phyloP scores from a whole-genome alignment of 2,113 vertebrate genomes.

The Eulemur rufifrons region DNA sequence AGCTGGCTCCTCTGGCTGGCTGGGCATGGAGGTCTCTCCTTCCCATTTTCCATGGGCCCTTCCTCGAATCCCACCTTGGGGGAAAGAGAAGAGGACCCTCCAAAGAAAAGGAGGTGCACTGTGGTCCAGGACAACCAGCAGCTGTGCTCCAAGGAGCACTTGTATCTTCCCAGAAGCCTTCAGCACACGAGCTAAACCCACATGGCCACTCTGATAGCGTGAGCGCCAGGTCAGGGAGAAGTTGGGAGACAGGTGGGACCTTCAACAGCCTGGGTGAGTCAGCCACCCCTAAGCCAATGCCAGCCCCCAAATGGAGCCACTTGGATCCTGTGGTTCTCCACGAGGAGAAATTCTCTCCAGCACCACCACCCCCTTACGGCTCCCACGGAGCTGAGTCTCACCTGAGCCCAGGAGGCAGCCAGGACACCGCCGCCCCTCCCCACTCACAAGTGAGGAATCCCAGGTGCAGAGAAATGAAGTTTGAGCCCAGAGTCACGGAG shows the following conservation, averaged over 20 bases:
- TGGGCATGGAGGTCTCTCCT: neutral
- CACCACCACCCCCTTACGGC: neutral
- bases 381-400: neutral
- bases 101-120: neutral
- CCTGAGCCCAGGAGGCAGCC: neutral
- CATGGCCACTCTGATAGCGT: neutral
- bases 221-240: neutral
- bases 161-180: neutral
- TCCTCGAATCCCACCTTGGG: neutral
- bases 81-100: neutral
- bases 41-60: neutral
- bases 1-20: neutral
- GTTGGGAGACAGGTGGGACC: neutral
- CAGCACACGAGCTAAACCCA: rapidly evolving
- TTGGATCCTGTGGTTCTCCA: neutral
- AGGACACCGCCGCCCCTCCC: conserved; percentile 83
- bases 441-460: conserved; percentile 81
- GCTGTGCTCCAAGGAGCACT: neutral
- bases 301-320: neutral
- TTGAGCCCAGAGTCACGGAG: neutral
- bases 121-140: neutral
- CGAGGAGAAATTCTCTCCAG: neutral
- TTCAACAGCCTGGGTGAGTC: rapidly evolving
- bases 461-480: conserved; percentile 36
- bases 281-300: neutral